Evolutionary conservation across 2,797 vertebrate species (phyloP).

Genomic region (Megaceryle alcyon): DNA sequence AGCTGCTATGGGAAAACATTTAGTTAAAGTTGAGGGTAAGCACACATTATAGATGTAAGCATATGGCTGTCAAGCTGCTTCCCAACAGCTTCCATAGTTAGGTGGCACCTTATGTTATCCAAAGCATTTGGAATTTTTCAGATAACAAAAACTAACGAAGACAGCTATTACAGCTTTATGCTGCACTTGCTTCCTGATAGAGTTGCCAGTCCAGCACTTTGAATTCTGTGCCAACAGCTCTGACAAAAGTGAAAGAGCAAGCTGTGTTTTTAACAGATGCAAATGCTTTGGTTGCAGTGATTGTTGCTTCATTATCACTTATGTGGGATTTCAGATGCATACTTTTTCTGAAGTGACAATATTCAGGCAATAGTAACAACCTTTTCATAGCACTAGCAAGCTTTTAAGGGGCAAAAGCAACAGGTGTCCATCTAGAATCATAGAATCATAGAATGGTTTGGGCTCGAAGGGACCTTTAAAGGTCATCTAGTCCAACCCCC

Average conservation of each 20-base stretch:
- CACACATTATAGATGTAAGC: not conserved
- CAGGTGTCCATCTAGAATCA: not conserved
- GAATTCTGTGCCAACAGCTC: slow-evolving; percentile 60
- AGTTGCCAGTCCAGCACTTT: slow-evolving; percentile 59
- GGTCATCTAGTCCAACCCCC: no score
- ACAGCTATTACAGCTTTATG: slow-evolving; percentile 39
- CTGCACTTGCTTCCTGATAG: slow-evolving; percentile 60
- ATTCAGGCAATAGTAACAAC: not conserved
- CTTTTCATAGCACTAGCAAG: not conserved
- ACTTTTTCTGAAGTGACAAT: not conserved
- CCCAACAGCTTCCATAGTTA: slow-evolving; percentile 23
- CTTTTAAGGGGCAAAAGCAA: not conserved
- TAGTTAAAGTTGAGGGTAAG: slow-evolving; percentile 18
- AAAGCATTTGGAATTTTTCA: slow-evolving; percentile 54
- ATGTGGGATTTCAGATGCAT: not conserved
- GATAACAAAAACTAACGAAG: slow-evolving; percentile 53
- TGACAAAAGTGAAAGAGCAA: slow-evolving; percentile 47
- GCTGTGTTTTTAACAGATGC: slow-evolving; percentile 51
- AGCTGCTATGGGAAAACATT: slow-evolving; percentile 33
- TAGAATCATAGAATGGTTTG: no score
- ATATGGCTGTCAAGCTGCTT: slow-evolving; percentile 36
- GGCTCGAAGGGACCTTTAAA: no score
- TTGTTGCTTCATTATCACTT: not conserved
- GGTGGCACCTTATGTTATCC: slow-evolving; percentile 13
- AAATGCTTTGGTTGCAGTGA: not conserved